Base-by-base conservation (phyloP, 2,797 vertebrate genomes). In the Acanthurus leucopareius region DNA sequence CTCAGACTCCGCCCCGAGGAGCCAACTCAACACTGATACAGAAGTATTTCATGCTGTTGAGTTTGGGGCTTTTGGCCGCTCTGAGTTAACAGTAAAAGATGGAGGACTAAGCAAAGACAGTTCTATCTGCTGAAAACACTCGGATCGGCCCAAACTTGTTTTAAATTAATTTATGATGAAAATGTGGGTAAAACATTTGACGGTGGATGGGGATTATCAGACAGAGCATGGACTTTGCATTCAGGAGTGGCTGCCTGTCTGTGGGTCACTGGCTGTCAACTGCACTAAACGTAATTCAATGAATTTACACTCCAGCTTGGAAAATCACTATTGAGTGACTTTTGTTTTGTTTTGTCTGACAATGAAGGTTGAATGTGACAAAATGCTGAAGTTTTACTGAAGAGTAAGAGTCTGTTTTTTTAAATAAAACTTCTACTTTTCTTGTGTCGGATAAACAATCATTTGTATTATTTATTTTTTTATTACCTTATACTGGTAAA, bases 91-190 rank as follows among this genome's bases (percentile, higher is more conserved):
- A 42, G 38, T 79, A 48, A 74, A 77, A 69, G 60, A 38, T 77
- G 75, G 38, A 89, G 64, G 65, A 72, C 58, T 57, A 52, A 68
- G 75, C 62, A 45, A 79, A 83, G 71, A 80, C 60, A 32, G 61
- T 83, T 19, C 9, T 45, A 72, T 74, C 73, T 73, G 69, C 52
- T 69, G 57, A 65, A 79, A 74, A 77, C 2, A 10, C 58, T 73
- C 38, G 40, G 65, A 69, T 68, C 69, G 62, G 60, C 85, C 65
- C 65, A 48, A 56, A 75, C 25, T 60, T 4, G 42, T 86, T 86
- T 89, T 83, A 75, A 83, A 80, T 86, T 19, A 86, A 92, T 87
- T 88, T 91, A 91, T 93, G 71, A 64, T 70, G 42, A 32, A 83
- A 85, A 77, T 85, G 89, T 81, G 74, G 75, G 86, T 62, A 77